These are phyloP conservation scores for Ditylenchus dipsaci DNA, from an alignment of 1,140 invertebrate species.

Conservation along the genomic window DNA sequence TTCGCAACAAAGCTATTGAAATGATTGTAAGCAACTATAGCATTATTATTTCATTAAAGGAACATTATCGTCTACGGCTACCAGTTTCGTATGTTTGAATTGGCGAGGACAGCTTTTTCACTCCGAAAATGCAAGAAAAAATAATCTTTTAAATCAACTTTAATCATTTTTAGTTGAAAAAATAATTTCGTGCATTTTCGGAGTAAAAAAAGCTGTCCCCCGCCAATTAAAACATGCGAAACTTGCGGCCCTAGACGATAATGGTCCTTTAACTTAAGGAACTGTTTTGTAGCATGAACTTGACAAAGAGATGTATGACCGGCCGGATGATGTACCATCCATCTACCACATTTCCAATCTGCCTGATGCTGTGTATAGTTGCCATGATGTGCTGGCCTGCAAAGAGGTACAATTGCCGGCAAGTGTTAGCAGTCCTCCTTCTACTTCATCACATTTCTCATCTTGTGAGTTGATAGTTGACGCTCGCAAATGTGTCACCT, in stretches of 20 bases:
- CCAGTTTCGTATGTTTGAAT: too few relatives aligned
- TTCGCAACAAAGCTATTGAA: conserved; percentile 17
- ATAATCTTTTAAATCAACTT: too few relatives aligned
- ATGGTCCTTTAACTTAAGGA: neutral
- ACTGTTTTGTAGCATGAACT: conserved; percentile 31
- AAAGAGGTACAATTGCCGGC: conserved; percentile 24
- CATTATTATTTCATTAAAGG: conserved; percentile 1
- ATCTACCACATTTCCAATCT: conserved; percentile 30
- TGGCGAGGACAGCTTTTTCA: too few relatives aligned
- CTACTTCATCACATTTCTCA: neutral
- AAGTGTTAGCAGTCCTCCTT: neutral
- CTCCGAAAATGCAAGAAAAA: too few relatives aligned
- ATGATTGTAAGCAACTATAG: conserved; percentile 29
- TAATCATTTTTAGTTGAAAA: too few relatives aligned
- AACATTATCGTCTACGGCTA: too few relatives aligned
- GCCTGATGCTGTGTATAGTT: conserved; percentile 21
- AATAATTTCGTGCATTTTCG: too few relatives aligned
- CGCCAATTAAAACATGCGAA: too few relatives aligned
- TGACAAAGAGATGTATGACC: conserved; percentile 30
- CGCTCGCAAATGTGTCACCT: too few relatives aligned
- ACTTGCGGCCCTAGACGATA: too few relatives aligned
- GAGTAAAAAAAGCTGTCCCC: too few relatives aligned
- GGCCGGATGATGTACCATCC: conserved; percentile 1
- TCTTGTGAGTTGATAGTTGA: neutral
- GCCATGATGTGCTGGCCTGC: conserved; percentile 29